These are phyloP conservation scores for Diorhabda sublineata DNA, from an alignment of 1,140 invertebrate species.

Conservation along the genomic window DNA sequence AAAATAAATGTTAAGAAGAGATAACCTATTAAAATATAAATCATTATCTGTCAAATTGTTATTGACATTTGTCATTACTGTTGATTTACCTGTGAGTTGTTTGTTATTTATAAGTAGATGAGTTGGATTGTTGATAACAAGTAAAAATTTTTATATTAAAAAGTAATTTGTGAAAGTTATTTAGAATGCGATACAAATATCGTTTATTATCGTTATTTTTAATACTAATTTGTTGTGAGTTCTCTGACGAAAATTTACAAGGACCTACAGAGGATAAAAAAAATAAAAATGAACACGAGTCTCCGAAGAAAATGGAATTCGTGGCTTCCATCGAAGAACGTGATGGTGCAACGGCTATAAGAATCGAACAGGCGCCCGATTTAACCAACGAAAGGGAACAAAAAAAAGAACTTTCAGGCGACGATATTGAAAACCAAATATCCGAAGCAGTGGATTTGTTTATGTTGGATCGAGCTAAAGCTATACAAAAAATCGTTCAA, in stretches of 20 bases:
- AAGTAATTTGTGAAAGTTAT: background rate
- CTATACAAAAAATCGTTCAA: conserved; percentile 41
- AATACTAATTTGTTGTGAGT: conserved; percentile 36
- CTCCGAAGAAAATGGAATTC: conserved; percentile 18
- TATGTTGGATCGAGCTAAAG: conserved; percentile 40
- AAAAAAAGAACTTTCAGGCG: conserved; percentile 25
- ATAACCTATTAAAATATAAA: too few relatives aligned
- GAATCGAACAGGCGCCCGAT: conserved; percentile 44
- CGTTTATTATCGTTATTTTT: conserved; percentile 8
- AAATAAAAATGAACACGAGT: conserved; percentile 11
- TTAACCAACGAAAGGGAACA: conserved; percentile 37
- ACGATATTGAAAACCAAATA: conserved; percentile 18
- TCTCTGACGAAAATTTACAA: conserved; percentile 34
- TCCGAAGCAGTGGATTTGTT: conserved; percentile 32
- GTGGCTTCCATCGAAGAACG: conserved; percentile 31
- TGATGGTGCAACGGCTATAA: conserved; percentile 36
- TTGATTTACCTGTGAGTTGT: too few relatives aligned
- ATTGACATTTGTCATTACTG: too few relatives aligned
- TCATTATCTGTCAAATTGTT: too few relatives aligned
- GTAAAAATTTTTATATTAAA: background rate
- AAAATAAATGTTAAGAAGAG: too few relatives aligned
- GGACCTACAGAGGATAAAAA: conserved; percentile 29
- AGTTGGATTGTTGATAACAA: background rate
- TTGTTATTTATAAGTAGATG: background rate
- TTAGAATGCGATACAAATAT: background rate